These are phyloP conservation scores for Spizaetus ornatus DNA, from an alignment of 2,113 vertebrate genomes.

Conservation along the genomic window DNA sequence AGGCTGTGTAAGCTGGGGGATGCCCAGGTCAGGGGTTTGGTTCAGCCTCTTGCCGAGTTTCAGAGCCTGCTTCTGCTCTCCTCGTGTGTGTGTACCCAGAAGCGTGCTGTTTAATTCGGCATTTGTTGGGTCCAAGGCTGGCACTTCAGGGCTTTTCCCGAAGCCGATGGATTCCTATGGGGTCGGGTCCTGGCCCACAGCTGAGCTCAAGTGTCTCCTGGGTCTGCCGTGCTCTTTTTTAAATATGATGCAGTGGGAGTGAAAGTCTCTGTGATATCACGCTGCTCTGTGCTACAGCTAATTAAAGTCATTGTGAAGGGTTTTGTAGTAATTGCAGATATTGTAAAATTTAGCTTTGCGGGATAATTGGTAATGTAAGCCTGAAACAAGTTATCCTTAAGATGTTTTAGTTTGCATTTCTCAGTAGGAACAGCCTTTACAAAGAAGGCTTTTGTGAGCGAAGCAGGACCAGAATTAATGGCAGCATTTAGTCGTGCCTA, in stretches of 20 bases:
- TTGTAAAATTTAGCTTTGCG: slow-evolving; percentile 20
- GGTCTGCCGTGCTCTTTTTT: neutral
- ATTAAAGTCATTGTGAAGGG: slow-evolving; percentile 13
- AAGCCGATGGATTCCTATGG: neutral
- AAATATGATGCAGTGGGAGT: neutral
- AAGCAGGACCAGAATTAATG: slow-evolving; percentile 18
- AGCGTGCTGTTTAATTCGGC: neutral
- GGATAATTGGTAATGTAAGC: slow-evolving; percentile 29
- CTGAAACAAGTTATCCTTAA: slow-evolving; percentile 29
- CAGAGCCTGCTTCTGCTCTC: neutral
- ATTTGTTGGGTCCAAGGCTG: neutral
- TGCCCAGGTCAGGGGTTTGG: neutral
- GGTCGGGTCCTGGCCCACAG: neutral
- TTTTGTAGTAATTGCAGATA: slow-evolving; percentile 34
- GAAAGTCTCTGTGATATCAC: neutral
- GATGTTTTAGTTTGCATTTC: slow-evolving; percentile 40
- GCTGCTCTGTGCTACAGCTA: neutral
- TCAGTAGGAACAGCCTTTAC: slow-evolving; percentile 6
- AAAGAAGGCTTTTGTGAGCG: slow-evolving; percentile 14
- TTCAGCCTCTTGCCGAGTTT: neutral
- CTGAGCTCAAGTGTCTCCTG: neutral
- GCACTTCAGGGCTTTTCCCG: neutral
- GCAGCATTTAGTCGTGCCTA: neutral
- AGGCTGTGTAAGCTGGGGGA: neutral
- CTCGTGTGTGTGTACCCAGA: neutral